A percentile compares a stretch with the other conserved stretches of the same genome.
Conservation (phyloP, 2,113 vertebrate genomes). For the Pteronura brasiliensis region DNA sequence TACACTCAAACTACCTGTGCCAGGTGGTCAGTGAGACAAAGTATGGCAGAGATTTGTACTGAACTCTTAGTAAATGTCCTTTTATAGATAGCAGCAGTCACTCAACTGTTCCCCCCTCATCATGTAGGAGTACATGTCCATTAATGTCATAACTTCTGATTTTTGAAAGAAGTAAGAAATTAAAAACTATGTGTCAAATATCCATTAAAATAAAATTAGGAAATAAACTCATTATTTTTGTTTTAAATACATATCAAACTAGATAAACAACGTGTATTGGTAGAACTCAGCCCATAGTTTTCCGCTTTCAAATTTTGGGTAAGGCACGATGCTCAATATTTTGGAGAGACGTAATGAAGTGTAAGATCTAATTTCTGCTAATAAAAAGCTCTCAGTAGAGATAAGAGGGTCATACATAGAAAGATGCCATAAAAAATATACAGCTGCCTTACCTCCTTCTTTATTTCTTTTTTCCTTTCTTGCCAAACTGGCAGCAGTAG, state of each 20-base stretch:
- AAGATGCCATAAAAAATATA: background rate
- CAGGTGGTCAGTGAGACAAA: background rate
- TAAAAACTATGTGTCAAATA: background rate
- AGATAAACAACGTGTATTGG: background rate
- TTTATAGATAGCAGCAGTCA: background rate
- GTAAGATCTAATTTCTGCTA: background rate
- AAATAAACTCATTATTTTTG: background rate
- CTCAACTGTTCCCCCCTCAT: background rate
- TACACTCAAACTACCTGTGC: background rate
- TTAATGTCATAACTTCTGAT: background rate
- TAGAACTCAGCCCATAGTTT: background rate
- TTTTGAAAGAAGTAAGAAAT: background rate
- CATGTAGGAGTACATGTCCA: background rate
- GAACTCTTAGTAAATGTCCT: background rate
- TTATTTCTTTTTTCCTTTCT: background rate
- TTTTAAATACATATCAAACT: background rate
- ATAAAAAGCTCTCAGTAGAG: background rate
- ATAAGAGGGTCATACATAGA: background rate
- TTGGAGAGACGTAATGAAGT: background rate
- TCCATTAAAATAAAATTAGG: background rate
- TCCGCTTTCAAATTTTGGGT: background rate
- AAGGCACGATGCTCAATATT: background rate
- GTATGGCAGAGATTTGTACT: background rate
- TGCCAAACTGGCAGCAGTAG: background rate
- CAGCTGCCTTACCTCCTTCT: rapidly evolving